A percentile compares a stretch with the other conserved stretches of the same genome.
phyloP scores from a whole-genome alignment of 2,888 invertebrate species.

The Ennomos erosarius region DNA sequence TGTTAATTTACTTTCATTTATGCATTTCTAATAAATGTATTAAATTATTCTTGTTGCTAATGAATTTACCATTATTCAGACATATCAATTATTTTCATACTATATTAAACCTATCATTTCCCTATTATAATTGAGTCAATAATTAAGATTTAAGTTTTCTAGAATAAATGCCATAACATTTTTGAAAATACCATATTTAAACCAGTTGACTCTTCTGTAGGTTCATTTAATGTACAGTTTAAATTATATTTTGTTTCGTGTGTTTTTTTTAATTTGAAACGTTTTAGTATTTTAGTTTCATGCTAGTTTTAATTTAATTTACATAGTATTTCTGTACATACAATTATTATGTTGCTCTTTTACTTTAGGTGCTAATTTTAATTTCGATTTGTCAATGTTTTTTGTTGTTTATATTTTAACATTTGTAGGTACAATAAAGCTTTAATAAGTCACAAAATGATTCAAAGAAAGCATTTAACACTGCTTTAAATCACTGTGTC shows the following conservation, averaged over 20 bases:
- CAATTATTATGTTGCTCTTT: constrained; percentile 73
- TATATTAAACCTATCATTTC: constrained; percentile 23
- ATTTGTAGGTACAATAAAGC: constrained; percentile 54
- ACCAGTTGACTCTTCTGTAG: constrained; percentile 64
- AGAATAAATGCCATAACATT: constrained; percentile 73
- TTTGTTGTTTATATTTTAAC: constrained; percentile 44
- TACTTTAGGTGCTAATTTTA: constrained; percentile 78
- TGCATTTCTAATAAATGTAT: constrained; percentile 36
- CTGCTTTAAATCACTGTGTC: constrained; percentile 28
- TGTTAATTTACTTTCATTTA: constrained; percentile 27
- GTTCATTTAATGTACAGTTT: constrained; percentile 74
- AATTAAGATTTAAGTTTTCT: constrained; percentile 41
- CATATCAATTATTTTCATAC: constrained; percentile 38
- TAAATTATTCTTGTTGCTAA: constrained; percentile 13
- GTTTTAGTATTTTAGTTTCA: constrained; percentile 71
- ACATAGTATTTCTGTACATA: constrained; percentile 77
- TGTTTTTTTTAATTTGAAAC: constrained; percentile 72
- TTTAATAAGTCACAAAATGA: constrained; percentile 72
- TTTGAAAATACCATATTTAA: constrained; percentile 53
- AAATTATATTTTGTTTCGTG: constrained; percentile 79
- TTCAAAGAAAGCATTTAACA: constrained; percentile 33
- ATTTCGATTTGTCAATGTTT: constrained; percentile 34
- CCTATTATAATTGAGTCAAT: constrained; percentile 34
- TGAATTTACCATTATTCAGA: constrained; percentile 34
- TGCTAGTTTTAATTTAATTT: constrained; percentile 72